Percentiles rank a stretch among this genome's conserved stretches.
Evolutionary conservation across 2,113 vertebrate genomes (phyloP).

Genomic region (Gymnorhina tibicen): DNA sequence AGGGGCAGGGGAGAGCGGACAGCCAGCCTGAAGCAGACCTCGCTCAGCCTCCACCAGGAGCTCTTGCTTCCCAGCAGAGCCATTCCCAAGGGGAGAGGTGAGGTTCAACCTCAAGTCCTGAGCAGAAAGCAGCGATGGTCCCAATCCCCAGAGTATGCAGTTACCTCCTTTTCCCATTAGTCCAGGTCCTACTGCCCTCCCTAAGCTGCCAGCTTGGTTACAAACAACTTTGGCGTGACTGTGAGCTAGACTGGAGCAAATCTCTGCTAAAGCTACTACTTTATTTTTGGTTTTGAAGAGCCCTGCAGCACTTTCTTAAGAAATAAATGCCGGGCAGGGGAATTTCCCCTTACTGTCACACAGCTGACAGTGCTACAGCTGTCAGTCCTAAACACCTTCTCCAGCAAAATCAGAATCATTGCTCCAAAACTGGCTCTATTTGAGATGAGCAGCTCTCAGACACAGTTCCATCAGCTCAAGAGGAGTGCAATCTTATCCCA

Average conservation of each 20-base stretch:
- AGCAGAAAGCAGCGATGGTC: not conserved
- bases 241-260: not conserved
- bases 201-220: not conserved
- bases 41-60: fast-evolving
- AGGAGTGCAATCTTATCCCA: not conserved
- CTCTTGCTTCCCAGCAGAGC: not conserved
- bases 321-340: not conserved
- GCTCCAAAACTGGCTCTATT: not conserved
- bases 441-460: not conserved
- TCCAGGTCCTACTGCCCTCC: not conserved
- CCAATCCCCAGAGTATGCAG: not conserved
- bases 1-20: not conserved
- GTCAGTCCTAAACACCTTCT: not conserved
- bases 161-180: not conserved
- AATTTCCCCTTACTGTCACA: not conserved
- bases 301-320: not conserved
- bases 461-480: not conserved
- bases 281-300: not conserved
- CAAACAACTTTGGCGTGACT: not conserved
- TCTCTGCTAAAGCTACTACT: not conserved
- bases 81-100: not conserved
- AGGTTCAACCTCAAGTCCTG: not conserved
- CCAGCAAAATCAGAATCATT: not conserved
- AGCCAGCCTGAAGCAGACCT: not conserved
- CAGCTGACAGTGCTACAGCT: not conserved